Base-by-base conservation (phyloP, 2,888 invertebrate genomes). In the Hyppa rectilinea region DNA sequence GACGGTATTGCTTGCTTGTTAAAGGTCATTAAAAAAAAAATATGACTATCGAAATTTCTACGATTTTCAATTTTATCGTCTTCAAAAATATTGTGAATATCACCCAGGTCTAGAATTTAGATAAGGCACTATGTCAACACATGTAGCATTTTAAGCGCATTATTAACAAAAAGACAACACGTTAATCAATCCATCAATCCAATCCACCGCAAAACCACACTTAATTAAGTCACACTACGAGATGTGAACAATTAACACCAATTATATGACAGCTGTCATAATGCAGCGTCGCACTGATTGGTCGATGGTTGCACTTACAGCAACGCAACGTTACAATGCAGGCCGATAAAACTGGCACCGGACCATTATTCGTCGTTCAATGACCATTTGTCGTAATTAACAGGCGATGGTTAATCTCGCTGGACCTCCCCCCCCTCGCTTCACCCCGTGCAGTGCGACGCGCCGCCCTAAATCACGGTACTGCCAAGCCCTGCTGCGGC, bases 301-400 rank as follows among this genome's bases (percentile, higher is more conserved):
- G 81, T 76, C 5, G 17, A 75, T 53, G 23, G 60, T 36, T 14
- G 31, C 52, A 61, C 60, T 76, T 50, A 65, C 2, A 49, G 59
- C 62, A 64, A 55, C 12, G 59, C 62, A 64, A 55, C 12, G 31
- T 62, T 64, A 70, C 75, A 80, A 17, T 31, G n/a, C 60, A 66
- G 63, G 40, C 71, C 75, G 64, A 74, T 81, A 78, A 78, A 80
- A 81, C 81, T 60, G 63, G 81, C 80, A 55, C 59, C n/a, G 36
- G 73, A 87, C 88, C 85, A 89, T 92, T 89, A 91, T 75, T 92
- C 89, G 87, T 84, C 85, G 89, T 90, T 88, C 89, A 88, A 87
- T 90, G 91, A 87, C 89, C 92, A 93, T 95, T 94, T 92, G 91
- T 94, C 90, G 95, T 89, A 91, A 94, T 95, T 94, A 95, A 92